A percentile compares a stretch with the other conserved stretches of the same genome.
Evolutionary conservation across 2,888 invertebrate genomes (phyloP).

Genomic region (Leptogaster cylindrica): DNA sequence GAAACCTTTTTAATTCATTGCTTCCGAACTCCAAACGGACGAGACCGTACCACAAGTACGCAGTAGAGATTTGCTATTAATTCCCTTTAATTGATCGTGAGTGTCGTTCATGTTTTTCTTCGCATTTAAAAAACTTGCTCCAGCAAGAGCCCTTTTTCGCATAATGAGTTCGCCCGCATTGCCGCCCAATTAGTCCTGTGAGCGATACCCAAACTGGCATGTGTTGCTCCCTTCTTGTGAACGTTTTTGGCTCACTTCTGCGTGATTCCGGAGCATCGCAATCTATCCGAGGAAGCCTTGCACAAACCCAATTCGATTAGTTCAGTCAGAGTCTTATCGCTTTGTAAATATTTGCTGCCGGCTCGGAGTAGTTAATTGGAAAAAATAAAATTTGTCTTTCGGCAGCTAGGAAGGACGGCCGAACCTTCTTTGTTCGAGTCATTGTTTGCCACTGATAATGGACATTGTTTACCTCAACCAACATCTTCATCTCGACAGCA

Average conservation of each 20-base stretch:
- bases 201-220: neutral
- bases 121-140: neutral
- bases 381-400: constrained; percentile 5
- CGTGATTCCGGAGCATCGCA: neutral
- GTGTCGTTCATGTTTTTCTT: neutral
- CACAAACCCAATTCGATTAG: constrained; percentile 28
- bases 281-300: constrained; percentile 4
- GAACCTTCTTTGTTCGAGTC: too few relatives aligned
- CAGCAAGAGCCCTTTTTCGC: constrained; percentile 3
- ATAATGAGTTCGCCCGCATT: constrained; percentile 17
- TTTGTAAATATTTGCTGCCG: constrained; percentile 25
- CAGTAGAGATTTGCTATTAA: too few relatives aligned
- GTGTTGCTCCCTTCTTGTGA: constrained; percentile 4
- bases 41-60: too few relatives aligned
- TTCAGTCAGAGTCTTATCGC: constrained; percentile 17
- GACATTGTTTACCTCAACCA: neutral
- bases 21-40: too few relatives aligned
- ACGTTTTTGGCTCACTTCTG: neutral
- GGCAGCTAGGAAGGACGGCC: too few relatives aligned
- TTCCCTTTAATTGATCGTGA: constrained; percentile 4
- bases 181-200: neutral
- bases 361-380: neutral
- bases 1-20: too few relatives aligned
- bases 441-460: neutral
- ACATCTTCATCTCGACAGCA: neutral